Evolutionary conservation across 2,888 invertebrate genomes (phyloP), one percentile per base, ranked within the genome.

Genomic region (Taenaris catops): DNA sequence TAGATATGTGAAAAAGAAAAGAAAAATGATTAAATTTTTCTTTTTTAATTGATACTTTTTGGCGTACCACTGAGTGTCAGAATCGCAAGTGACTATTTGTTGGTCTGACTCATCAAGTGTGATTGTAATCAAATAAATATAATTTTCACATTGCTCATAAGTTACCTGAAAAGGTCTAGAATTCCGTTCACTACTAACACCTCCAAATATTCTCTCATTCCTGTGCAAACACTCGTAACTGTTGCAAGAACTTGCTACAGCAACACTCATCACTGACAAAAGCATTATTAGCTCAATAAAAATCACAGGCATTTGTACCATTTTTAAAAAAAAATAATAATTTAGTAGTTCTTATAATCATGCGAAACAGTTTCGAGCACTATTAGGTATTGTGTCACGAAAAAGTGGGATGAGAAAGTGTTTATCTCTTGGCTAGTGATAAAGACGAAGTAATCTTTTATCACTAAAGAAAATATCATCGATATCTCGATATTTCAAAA

Each of bases 101-200:
- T n/a, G n/a, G n/a, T n/a, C n/a, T n/a, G n/a, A n/a, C n/a, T n/a
- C n/a, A n/a, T n/a, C n/a, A n/a, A n/a, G n/a, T n/a, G n/a, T n/a
- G n/a, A n/a, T n/a, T n/a, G n/a, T n/a, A n/a, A n/a, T n/a, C n/a
- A n/a, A n/a, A n/a, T n/a, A n/a, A n/a, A n/a, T n/a, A n/a, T n/a
- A n/a, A n/a, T n/a, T n/a, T n/a, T n/a, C n/a, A n/a, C n/a, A n/a
- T n/a, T n/a, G n/a, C n/a, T n/a, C n/a, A n/a, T n/a, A n/a, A n/a
- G 58, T 51, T 47, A 81, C 84, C 66, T 84, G 83, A 51, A 72
- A 86, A 1, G 84, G 83, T 32, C 84, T 65, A 0, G 69, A 62
- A 32, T 75, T 63, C 5, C 58, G 57, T 37, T 72, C 68, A 5
- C 62, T 56, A 1, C 54, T 61, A 0, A 53, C 64, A 0, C 80